Base-by-base conservation (phyloP, 2,797 vertebrate genomes). In the Poecilia wingei region DNA sequence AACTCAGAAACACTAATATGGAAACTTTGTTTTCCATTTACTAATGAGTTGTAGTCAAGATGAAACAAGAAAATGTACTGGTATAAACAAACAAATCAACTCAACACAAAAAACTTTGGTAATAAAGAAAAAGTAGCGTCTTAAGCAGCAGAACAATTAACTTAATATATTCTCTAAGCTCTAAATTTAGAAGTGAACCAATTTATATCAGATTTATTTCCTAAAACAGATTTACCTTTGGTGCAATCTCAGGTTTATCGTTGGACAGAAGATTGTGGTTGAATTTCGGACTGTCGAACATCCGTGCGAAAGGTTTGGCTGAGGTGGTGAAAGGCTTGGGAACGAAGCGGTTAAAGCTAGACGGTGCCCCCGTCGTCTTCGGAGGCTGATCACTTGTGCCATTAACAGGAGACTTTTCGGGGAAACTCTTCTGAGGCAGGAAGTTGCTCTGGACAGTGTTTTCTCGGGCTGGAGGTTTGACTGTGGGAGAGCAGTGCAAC, bases 201-300 rank as follows among this genome's bases (percentile, higher is more conserved):
- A 69, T 45, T 45, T 28, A 16, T 28, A 28, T 28, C 22, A 12
- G 5, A n/a, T 9, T 69, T 0, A 6, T 20, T 39, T 0, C 3
- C 49, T 69, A 3, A 10, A 74, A 47, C 46, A 3, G 18, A 71
- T 77, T 78, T 84, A 95, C 89, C 92, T 94, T 94, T 45, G 89
- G 79, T 66, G 88, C 86, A n/a, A 51, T 78, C 18, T 95, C 95
- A 3, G 88, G 73, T 78, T 95, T 96, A 82, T 99, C 97, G 57
- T 97, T 98, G 88, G 97, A 96, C 94, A 98, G 92, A 84, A 99
- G 97, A 90, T 99, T 99, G 92, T 99, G 98, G 92, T 97, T 99
- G 94, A 99, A 99, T 87, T 99, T 99, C 0, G 98, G 98, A 80
- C 98, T 99, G 85, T 99, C 98, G 31, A 99, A 99, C 94, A 99